Base-by-base conservation (phyloP, 2,888 invertebrate species). In the Tenthredo mesomela region DNA sequence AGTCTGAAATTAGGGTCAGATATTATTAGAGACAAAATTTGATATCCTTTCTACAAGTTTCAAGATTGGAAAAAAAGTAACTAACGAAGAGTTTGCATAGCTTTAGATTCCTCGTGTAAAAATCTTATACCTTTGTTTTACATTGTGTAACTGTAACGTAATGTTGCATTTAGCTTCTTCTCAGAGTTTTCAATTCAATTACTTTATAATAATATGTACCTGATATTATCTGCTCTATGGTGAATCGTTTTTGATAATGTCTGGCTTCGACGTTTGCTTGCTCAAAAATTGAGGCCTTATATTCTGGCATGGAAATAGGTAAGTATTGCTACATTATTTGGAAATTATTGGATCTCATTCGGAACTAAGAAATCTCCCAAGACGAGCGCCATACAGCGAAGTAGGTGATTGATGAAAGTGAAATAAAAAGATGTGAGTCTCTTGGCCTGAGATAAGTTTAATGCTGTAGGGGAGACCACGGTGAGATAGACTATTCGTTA, bases 261-360 rank as follows among this genome's bases (percentile, higher is more conserved):
- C 40, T 82, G 70, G 82, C 43, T 37, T 67, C 29, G 67, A 47
- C 10, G 29, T 33, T 82, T 43, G 47, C 29, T 65, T 25, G n/a
- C 21, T 82, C 5, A 33, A 70, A 67, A 82, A 65, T 82, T 87
- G 86, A 88, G 87, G 91, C 86, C 88, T 90, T 89, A 90, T 90
- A 88, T 89, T 90, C 90, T 89, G 90, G 88, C 91, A 90, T 91
- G 91, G 91, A 91, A 91, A 89, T 91, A 90, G 92, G 91, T 91
- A 91, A 91, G 91, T 91, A 87, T 67, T 50, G 43, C 29, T 67
- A 29, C n/a, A 47, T 18, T 82, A 67, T 82, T 70, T 70, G 67
- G 33, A 43, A 82, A 47, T 70, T 29, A 65, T 40, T 25, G 15
- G 7, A 65, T 43, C 33, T 82, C 40, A n/a, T 29, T 65, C 65